Conservation (phyloP, 1,140 invertebrate genomes). For the Conus betulinus region DNA sequence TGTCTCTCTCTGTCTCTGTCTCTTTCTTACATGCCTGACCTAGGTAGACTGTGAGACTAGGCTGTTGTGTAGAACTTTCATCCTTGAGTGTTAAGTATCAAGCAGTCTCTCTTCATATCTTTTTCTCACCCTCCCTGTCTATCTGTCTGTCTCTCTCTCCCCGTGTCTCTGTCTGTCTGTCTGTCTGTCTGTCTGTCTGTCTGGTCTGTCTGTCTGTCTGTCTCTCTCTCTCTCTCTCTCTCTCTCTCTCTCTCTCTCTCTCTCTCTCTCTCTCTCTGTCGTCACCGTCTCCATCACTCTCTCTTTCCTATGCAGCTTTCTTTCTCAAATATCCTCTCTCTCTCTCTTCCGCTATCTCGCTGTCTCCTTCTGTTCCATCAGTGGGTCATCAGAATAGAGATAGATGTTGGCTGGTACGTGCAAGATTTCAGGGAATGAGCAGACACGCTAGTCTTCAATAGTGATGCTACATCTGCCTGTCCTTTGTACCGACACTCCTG, state of each 20-base stretch:
- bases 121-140: neutral
- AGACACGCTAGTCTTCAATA: no score
- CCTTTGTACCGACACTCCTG: neutral
- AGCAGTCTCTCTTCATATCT: neutral
- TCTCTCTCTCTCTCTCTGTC: slow-evolving; percentile 15
- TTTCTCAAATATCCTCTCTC: neutral
- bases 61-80: no score
- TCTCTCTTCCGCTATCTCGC: neutral
- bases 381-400: no score
- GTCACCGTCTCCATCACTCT: neutral
- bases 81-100: neutral
- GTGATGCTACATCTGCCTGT: no score
- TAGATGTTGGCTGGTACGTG: no score
- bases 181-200: neutral
- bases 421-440: no score
- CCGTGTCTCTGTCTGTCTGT: neutral
- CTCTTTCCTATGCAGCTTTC: neutral
- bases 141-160: neutral
- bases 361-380: neutral
- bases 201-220: neutral
- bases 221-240: slow-evolving; percentile 6
- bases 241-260: slow-evolving; percentile 18
- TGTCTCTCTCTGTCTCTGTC: no score
- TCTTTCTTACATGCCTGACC: neutral
- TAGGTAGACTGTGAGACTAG: no score